phyloP scores from a whole-genome alignment of 2,113 vertebrate species.

The Sphaerodactylus townsendi region DNA sequence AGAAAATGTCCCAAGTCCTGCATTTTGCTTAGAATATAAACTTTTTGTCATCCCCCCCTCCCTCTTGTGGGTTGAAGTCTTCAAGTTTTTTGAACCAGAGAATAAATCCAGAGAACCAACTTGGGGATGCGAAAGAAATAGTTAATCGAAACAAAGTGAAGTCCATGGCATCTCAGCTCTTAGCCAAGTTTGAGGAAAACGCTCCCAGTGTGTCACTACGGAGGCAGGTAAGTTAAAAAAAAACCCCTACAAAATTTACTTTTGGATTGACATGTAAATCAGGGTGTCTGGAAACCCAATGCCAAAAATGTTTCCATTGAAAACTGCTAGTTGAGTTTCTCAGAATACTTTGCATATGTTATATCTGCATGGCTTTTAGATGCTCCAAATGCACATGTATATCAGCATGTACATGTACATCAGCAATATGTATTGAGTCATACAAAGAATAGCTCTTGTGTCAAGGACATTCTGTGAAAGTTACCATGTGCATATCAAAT shows the following conservation, averaged over 20 bases:
- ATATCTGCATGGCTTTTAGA: neutral
- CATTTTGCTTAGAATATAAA: neutral
- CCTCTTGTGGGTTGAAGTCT: conserved; percentile 70
- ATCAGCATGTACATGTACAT: too few relatives aligned
- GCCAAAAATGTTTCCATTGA: neutral
- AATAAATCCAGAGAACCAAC: conserved; percentile 65
- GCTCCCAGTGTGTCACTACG: conserved; percentile 70
- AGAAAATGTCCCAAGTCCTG: neutral
- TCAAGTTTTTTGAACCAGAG: conserved; percentile 74
- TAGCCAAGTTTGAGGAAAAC: conserved; percentile 94
- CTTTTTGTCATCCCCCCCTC: neutral
- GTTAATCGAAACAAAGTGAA: conserved; percentile 91
- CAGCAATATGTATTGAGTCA: neutral
- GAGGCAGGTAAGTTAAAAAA: conserved; percentile 81
- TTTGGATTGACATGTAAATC: neutral
- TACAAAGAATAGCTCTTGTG: neutral
- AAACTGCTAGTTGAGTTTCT: neutral
- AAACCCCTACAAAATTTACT: neutral
- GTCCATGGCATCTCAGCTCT: conserved; percentile 90
- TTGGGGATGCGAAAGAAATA: conserved; percentile 72
- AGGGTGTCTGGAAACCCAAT: neutral
- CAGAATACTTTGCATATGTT: neutral
- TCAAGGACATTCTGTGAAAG: neutral
- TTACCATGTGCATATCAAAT: neutral
- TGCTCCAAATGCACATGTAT: neutral